Base-by-base conservation (phyloP, 2,888 invertebrate genomes). In the Dicycla oo region DNA sequence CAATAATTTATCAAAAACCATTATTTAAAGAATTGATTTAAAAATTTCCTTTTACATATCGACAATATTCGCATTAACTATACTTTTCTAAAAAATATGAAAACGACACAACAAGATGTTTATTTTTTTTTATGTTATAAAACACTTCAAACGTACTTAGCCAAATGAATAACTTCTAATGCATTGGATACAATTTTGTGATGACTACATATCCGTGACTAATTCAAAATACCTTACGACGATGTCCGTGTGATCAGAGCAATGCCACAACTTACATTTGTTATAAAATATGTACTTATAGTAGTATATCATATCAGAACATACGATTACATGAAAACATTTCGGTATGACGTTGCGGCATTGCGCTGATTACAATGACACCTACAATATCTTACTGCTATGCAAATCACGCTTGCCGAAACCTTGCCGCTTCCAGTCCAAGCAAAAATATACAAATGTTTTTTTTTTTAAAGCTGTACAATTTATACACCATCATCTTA, bases 371-470 rank as follows among this genome's bases (percentile, higher is more conserved):
- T 61, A 80, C 65, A 86, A 66, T 74, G 88, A 89, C 92, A 90
- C 80, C 88, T 83, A 88, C 82, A 83, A 87, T 87, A 88, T 82
- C 91, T 93, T 91, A 92, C 86, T 87, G 80, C 90, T 93, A 93
- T 86, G 88, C 91, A 88, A 91, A 90, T 89, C 91, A 90, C 91
- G 90, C 91, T 91, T 88, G 88, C 87, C 88, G 88, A 90, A 92
- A 89, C 91, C 89, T 90, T 89, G 90, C 90, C 88, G 89, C 91
- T 88, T 90, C 87, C 89, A 91, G 88, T 89, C 90, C 91, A 93
- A 95, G 94, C 95, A 93, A 94, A 94, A 95, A 95, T 94, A 95
- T 94, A 95, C 95, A 95, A 92, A 94, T 92, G 93, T 93, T 85
- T 87, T 87, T 86, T 54, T 73, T 80, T 88, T 92, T 93, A 93